These are phyloP conservation scores for Rhinoderma darwinii DNA, from an alignment of 2,113 vertebrate species.

Conservation along the genomic window DNA sequence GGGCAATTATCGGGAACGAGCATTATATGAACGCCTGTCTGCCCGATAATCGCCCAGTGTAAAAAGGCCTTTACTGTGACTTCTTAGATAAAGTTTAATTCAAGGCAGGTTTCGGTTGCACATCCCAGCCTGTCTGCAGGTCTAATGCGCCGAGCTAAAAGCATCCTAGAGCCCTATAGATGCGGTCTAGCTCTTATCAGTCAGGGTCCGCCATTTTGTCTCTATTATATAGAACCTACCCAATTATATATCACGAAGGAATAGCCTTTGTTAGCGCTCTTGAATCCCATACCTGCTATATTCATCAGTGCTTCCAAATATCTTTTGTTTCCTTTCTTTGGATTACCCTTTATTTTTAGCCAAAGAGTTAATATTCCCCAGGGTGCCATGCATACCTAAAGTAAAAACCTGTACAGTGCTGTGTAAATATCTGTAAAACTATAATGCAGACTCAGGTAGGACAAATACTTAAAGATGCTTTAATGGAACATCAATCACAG, in stretches of 20 bases:
- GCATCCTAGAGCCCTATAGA: background rate
- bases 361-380: background rate
- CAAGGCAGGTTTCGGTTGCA: too few relatives aligned
- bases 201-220: background rate
- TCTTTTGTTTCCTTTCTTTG: background rate
- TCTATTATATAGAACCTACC: background rate
- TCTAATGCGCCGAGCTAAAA: too few relatives aligned
- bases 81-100: too few relatives aligned
- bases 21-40: too few relatives aligned
- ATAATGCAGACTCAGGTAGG: conserved; percentile 14
- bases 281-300: background rate
- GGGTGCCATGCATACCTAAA: background rate
- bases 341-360: background rate
- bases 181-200: background rate
- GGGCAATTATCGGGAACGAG: too few relatives aligned
- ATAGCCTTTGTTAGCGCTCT: background rate
- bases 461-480: conserved; percentile 26
- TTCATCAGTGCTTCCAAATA: conserved; percentile 17
- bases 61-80: too few relatives aligned
- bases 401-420: background rate
- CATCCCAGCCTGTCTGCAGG: too few relatives aligned
- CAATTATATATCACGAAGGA: background rate
- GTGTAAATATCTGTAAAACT: background rate
- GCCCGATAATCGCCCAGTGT: too few relatives aligned
- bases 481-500: conserved; percentile 42